These are phyloP conservation scores for Phyllotreta cruciferae DNA, from an alignment of 2,888 invertebrate genomes.

Conservation along the genomic window DNA sequence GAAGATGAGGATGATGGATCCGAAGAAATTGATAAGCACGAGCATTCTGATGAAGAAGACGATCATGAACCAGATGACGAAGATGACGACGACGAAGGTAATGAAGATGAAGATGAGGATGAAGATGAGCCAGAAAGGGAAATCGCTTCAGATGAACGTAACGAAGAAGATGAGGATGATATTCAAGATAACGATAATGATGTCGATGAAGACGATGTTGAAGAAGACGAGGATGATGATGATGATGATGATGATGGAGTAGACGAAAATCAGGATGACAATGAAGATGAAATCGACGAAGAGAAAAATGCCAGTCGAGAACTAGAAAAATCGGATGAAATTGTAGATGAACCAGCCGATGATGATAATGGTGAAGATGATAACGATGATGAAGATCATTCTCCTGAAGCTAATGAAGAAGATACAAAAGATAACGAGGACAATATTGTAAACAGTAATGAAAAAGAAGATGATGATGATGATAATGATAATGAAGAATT, in stretches of 20 bases:
- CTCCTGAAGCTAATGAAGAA: constrained; percentile 41
- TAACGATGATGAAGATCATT: constrained; percentile 44
- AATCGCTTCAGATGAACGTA: constrained; percentile 28
- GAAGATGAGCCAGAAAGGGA: constrained; percentile 5
- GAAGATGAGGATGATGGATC: constrained; percentile 38
- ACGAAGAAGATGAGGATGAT: constrained; percentile 55
- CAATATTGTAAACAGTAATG: constrained; percentile 48
- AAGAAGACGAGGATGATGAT: constrained; percentile 55
- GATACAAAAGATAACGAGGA: constrained; percentile 40
- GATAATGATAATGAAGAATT: constrained; percentile 38
- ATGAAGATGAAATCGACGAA: constrained; percentile 45
- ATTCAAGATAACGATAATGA: constrained; percentile 21
- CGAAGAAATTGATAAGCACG: constrained; percentile 32
- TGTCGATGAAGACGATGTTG: constrained; percentile 45
- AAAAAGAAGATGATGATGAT: constrained; percentile 34
- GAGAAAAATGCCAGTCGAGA: constrained; percentile 39
- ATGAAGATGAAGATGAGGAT: constrained; percentile 29
- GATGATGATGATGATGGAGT: constrained; percentile 48
- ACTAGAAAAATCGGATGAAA: constrained; percentile 25
- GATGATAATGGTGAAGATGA: constrained; percentile 38
- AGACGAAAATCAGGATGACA: constrained; percentile 48
- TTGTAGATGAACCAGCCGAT: constrained; percentile 32
- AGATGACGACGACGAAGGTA: constrained; percentile 44
- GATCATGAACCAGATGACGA: constrained; percentile 62
- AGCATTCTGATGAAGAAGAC: constrained; percentile 49